Conservation (phyloP, 1,140 invertebrate species). For the Camponotus pennsylvanicus region DNA sequence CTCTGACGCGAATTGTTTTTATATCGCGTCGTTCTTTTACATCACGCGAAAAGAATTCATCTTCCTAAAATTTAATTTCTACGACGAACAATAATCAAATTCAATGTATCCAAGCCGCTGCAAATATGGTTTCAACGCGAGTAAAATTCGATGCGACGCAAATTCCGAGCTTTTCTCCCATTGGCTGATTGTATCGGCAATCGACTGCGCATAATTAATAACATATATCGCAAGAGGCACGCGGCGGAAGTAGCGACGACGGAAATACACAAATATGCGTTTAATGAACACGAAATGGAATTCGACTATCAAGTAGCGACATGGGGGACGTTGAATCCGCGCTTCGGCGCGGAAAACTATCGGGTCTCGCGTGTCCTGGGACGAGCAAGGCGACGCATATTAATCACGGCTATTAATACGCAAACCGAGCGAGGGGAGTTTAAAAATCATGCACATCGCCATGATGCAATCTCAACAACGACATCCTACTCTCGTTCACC, state of each 20-base stretch:
- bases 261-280: slow-evolving; percentile 58
- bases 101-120: background rate
- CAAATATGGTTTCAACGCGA: slow-evolving; percentile 31
- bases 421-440: slow-evolving; percentile 23
- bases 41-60: background rate
- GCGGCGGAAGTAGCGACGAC: slow-evolving; percentile 17
- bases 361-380: slow-evolving; percentile 22
- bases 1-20: background rate
- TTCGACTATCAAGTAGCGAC: slow-evolving; percentile 50
- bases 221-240: slow-evolving; percentile 44
- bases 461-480: background rate
- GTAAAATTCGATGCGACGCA: slow-evolving; percentile 30
- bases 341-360: background rate
- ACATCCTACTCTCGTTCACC: background rate
- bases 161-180: slow-evolving; percentile 13
- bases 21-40: background rate
- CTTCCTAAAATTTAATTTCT: background rate
- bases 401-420: slow-evolving; percentile 71
- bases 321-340: background rate
- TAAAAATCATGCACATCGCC: slow-evolving; percentile 50
- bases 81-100: background rate
- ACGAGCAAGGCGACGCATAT: slow-evolving; percentile 67
- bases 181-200: slow-evolving; percentile 46
- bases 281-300: slow-evolving; percentile 72
- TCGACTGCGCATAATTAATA: slow-evolving; percentile 69